Evolutionary conservation across 2,888 invertebrate species (phyloP).

Genomic region (Drosophila yooni): DNA sequence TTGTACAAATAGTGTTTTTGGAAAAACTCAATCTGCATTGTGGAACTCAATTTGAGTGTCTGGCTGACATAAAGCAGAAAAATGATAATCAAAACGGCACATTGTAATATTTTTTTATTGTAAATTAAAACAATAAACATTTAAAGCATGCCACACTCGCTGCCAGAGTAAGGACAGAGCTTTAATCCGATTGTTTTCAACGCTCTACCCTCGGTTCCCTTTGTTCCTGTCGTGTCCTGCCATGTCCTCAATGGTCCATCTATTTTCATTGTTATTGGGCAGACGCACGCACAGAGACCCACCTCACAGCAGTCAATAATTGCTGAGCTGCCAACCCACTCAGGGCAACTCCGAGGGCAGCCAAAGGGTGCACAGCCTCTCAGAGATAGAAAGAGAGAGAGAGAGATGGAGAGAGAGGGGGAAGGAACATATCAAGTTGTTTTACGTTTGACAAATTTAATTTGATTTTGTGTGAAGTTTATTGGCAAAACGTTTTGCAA

Average conservation of each 20-base stretch:
- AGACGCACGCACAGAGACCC: constrained; percentile 54
- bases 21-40: constrained; percentile 36
- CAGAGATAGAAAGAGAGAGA: not conserved
- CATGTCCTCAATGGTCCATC: constrained; percentile 68
- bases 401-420: not conserved
- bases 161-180: not conserved
- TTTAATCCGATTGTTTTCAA: constrained; percentile 11
- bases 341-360: constrained; percentile 28
- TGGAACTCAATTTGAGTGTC: constrained; percentile 49
- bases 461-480: constrained; percentile 81
- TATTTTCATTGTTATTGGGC: constrained; percentile 75
- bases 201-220: not conserved
- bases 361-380: constrained; percentile 36
- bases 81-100: constrained; percentile 72
- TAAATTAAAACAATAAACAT: constrained; percentile 78
- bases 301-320: constrained; percentile 47
- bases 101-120: constrained; percentile 76
- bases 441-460: constrained; percentile 79
- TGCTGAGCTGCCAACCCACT: constrained; percentile 40
- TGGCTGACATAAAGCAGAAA: constrained; percentile 62
- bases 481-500: constrained; percentile 76
- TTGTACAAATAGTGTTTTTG: constrained; percentile 9
- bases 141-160: constrained; percentile 45
- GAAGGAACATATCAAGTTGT: constrained; percentile 72
- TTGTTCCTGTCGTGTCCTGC: constrained; percentile 15